These are phyloP conservation scores for Conops quadrifasciatus DNA, from an alignment of 2,888 invertebrate genomes.

Conservation along the genomic window DNA sequence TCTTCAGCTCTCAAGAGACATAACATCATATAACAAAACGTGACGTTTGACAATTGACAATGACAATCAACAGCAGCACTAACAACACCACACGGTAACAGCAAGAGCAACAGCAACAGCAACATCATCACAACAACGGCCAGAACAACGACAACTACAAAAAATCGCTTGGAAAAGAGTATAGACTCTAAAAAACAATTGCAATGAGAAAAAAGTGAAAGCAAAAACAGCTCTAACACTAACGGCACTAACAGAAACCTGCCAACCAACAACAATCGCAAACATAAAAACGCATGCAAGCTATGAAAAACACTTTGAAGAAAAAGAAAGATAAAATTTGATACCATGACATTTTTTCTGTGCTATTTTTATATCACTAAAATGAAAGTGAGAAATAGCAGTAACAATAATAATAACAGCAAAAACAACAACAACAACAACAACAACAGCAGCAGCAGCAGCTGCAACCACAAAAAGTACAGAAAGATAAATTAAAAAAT, in stretches of 20 bases:
- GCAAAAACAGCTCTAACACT: too few relatives aligned
- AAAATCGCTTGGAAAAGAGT: neutral
- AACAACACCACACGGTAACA: constrained; percentile 68
- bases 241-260: too few relatives aligned
- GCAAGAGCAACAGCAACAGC: neutral
- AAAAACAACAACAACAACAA: neutral
- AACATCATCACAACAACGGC: neutral
- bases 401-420: constrained; percentile 14
- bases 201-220: too few relatives aligned
- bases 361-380: too few relatives aligned
- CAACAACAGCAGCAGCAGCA: constrained; percentile 10
- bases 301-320: too few relatives aligned
- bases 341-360: too few relatives aligned
- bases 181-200: too few relatives aligned
- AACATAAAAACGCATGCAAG: too few relatives aligned
- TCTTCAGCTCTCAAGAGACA: neutral
- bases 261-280: too few relatives aligned
- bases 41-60: neutral
- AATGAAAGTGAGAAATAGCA: neutral
- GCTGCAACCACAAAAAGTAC: neutral
- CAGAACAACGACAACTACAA: neutral
- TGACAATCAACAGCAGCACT: constrained; percentile 52
- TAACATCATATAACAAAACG: neutral
- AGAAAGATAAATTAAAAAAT: constrained; percentile 5
- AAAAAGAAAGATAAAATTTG: too few relatives aligned